A percentile compares a stretch with the other conserved stretches of the same genome.
Conservation (phyloP, 2,797 vertebrate species). For the Tadarida brasiliensis region DNA sequence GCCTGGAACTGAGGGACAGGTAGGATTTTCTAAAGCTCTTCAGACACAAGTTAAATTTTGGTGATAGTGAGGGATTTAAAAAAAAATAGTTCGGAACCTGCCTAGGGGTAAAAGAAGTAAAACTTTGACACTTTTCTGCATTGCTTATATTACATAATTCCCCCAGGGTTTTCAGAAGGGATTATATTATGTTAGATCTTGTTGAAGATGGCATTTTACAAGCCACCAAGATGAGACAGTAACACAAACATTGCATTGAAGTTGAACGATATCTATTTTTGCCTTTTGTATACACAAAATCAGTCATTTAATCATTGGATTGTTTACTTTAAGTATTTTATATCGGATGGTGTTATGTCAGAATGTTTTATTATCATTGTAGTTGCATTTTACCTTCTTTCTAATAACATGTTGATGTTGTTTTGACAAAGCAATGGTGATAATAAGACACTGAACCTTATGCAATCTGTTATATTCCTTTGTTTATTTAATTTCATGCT, state of each 20-base stretch:
- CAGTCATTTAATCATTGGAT: not conserved
- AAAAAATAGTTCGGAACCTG: conserved; percentile 5
- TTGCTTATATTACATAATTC: conserved; percentile 39
- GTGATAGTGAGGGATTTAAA: conserved; percentile 63
- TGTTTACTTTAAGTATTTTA: conserved; percentile 44
- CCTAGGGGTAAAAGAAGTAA: conserved; percentile 31
- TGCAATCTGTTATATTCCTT: not conserved
- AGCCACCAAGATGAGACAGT: conserved; percentile 43
- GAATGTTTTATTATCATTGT: not conserved
- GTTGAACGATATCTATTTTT: conserved; percentile 25
- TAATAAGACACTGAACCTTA: not conserved
- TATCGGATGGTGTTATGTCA: not conserved
- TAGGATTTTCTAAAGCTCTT: conserved; percentile 72
- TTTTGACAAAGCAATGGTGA: not conserved
- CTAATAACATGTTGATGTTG: not conserved
- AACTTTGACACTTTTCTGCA: conserved; percentile 57
- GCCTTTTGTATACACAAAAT: not conserved
- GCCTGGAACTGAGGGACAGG: conserved; percentile 81
- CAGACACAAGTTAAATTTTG: conserved; percentile 65
- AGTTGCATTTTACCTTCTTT: conserved; percentile 15
- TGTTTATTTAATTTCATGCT: not conserved
- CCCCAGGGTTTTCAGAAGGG: conserved; percentile 55
- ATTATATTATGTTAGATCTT: conserved; percentile 41
- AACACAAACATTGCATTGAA: not conserved
- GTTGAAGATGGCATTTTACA: conserved; percentile 65